phyloP scores from a whole-genome alignment of 2,113 vertebrate genomes.

The Brienomyrus longianalis region DNA sequence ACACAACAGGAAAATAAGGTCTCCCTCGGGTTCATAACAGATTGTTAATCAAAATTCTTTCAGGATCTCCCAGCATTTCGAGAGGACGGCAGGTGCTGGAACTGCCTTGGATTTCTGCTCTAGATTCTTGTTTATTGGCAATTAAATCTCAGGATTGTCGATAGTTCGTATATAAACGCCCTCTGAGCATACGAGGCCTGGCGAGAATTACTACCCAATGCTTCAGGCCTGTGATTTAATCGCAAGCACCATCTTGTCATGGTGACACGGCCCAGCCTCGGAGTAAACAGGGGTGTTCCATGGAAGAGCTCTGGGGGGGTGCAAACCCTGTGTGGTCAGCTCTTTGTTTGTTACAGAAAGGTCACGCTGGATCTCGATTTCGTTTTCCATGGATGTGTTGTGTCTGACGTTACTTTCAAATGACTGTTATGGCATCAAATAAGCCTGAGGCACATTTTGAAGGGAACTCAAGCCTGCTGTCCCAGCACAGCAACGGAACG shows the following conservation, averaged over 20 bases:
- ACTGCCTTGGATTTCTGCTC: not conserved
- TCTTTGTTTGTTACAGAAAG: not conserved
- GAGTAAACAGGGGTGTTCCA: not conserved
- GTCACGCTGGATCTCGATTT: not conserved
- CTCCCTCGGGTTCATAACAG: not conserved
- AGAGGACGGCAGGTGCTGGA: not conserved
- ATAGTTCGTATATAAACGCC: not conserved
- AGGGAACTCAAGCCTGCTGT: not conserved
- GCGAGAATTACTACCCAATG: not conserved
- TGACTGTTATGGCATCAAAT: not conserved
- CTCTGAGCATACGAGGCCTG: not conserved
- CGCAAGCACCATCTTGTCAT: not conserved
- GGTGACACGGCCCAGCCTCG: not conserved
- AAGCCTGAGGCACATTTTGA: not conserved
- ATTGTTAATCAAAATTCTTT: not conserved
- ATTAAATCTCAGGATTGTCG: not conserved
- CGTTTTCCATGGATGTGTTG: not conserved
- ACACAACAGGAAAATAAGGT: not conserved
- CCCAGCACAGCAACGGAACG: not conserved
- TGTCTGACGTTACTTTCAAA: not conserved
- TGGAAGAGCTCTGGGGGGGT: not conserved
- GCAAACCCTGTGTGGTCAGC: not conserved
- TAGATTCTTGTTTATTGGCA: not conserved
- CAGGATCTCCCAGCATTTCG: not conserved
- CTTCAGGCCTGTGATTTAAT: not conserved